phyloP scores from a whole-genome alignment of 2,888 invertebrate genomes.

The Dolichomitus sp. region DNA sequence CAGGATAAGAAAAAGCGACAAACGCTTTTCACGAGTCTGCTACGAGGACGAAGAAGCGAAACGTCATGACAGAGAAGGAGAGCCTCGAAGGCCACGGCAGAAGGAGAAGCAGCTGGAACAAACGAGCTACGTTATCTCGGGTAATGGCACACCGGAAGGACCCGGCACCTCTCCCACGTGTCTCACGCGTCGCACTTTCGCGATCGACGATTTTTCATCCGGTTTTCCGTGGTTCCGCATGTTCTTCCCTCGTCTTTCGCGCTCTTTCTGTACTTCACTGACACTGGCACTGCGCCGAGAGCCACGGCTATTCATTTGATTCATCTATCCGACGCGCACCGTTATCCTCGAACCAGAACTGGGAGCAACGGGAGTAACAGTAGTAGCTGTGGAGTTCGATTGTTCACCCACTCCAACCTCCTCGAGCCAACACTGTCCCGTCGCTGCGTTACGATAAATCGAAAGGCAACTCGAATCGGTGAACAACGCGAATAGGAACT shows the following conservation, averaged over 20 bases:
- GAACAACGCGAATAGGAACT: slow-evolving; percentile 22
- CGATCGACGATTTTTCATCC: slow-evolving; percentile 66
- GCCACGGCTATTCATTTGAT: slow-evolving; percentile 64
- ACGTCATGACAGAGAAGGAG: slow-evolving; percentile 36
- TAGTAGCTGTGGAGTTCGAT: slow-evolving; percentile 30
- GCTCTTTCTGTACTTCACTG: slow-evolving; percentile 6
- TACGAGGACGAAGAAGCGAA: slow-evolving; percentile 17
- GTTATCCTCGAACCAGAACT: slow-evolving; percentile 50
- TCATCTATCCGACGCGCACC: slow-evolving; percentile 57
- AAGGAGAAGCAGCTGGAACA: slow-evolving; percentile 69
- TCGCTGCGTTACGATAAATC: slow-evolving; percentile 47
- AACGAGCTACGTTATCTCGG: slow-evolving; percentile 77
- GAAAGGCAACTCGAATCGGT: background rate
- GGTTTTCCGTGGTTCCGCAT: slow-evolving; percentile 46
- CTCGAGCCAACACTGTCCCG: background rate
- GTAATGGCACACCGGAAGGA: slow-evolving; percentile 79
- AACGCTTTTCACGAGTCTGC: slow-evolving; percentile 18
- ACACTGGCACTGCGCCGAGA: slow-evolving; percentile 47
- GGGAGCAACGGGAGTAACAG: slow-evolving; percentile 1
- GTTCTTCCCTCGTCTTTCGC: slow-evolving; percentile 2
- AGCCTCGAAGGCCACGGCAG: slow-evolving; percentile 27
- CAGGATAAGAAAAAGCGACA: slow-evolving; percentile 9
- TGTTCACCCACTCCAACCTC: slow-evolving; percentile 35
- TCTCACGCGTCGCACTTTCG: slow-evolving; percentile 55
- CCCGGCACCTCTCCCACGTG: slow-evolving; percentile 58